Base-by-base conservation (phyloP, 1,140 invertebrate genomes). In the Ruditapes philippinarum region DNA sequence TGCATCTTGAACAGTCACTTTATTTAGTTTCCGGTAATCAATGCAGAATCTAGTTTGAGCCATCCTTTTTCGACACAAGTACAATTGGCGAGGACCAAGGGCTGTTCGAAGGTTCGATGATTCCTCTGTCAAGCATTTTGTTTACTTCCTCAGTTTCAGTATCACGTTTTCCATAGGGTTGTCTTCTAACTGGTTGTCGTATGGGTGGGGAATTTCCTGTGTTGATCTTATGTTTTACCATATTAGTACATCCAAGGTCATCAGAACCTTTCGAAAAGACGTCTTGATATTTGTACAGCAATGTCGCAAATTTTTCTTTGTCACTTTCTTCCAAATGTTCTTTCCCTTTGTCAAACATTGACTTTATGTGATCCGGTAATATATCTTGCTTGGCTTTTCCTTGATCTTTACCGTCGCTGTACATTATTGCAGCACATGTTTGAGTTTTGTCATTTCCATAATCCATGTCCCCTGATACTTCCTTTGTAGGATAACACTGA, bases 1-100 rank as follows among this genome's bases (percentile, higher is more conserved):
- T 38, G 87, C 62, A 54, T 92, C 91, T 36, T 79, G 3, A 22
- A 65, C n/a, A 25, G 60, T 62, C 19, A 62, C 79, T 14, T 31
- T 36, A 36, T 74, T 74, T 17, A 74, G 70, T 5, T 25, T 7
- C 25, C 70, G 7, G 36, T 74, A 74, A 51, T 79, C 76, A 7
- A 79, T 45, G 28, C 76, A 79, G 14, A 79, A 45, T 33, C 76
- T 79, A 11, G 42, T 49, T 33, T n/a, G 70, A 11, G 12, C 70
- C 70, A 36, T 74, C 70, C 38, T 74, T 74, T 36, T 74, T 74
- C 31, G 28, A 36, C n/a, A 74, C 70, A 22, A 36, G 33, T 17
- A 74, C 70, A 36, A 74, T 36, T 33, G 31, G 31, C 5, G 12
- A 14, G 9, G 12, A 74, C 70, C 70, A 74, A 19, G 70, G 70